These are phyloP conservation scores for Mastigias papua DNA, from an alignment of 30 jellyfish, hydroid and myxozoan genomes.

Conservation along the genomic window DNA sequence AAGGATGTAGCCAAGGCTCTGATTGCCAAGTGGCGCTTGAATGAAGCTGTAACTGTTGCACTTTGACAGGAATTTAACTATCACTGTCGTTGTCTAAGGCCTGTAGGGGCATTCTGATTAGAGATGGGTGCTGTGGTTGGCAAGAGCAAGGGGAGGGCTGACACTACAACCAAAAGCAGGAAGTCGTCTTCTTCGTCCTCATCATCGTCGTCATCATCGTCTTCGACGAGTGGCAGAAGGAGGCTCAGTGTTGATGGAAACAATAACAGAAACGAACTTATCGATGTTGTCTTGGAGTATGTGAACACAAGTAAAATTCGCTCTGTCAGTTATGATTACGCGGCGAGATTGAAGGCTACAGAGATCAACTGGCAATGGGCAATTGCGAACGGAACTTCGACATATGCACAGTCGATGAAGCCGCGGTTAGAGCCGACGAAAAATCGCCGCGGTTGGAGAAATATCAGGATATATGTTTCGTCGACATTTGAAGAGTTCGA, in stretches of 20 bases:
- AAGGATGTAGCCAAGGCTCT: not conserved
- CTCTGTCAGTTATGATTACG: conserved; percentile 58
- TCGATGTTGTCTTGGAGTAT: conserved; percentile 79
- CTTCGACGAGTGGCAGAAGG: not conserved
- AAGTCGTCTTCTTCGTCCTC: conserved; percentile 15
- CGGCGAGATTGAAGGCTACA: conserved; percentile 73
- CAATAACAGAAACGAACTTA: conserved; percentile 65
- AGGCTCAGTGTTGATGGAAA: conserved; percentile 71
- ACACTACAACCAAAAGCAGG: not conserved
- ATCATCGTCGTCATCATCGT: conserved; percentile 33
- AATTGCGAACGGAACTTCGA: conserved; percentile 63
- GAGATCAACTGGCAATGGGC: conserved; percentile 87
- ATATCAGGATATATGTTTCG: conserved; percentile 63
- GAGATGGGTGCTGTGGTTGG: conserved; percentile 76
- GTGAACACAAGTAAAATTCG: conserved; percentile 62
- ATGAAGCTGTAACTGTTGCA: not conserved
- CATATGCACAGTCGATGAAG: conserved; percentile 24
- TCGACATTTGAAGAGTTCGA: conserved; percentile 73
- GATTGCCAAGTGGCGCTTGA: not conserved
- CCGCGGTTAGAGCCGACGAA: conserved; percentile 53
- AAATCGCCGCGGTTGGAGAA: conserved; percentile 70
- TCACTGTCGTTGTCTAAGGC: not conserved
- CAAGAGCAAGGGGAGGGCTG: conserved; percentile 14
- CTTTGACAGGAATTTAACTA: not conserved
- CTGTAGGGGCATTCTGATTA: not conserved